phyloP scores from a whole-genome alignment of 2,888 invertebrate genomes.

The Drosophila ustulata region DNA sequence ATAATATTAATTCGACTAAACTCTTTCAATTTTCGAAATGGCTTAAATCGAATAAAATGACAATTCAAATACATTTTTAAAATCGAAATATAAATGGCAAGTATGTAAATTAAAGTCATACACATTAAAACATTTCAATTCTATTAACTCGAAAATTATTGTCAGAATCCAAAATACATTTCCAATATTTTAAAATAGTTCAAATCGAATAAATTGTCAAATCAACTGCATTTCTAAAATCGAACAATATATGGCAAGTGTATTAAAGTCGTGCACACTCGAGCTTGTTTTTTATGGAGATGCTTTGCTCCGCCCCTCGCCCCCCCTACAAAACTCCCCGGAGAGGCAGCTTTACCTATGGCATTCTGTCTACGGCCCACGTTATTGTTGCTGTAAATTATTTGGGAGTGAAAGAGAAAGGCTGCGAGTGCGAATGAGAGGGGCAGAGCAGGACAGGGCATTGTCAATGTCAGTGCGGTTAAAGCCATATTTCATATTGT shows the following conservation, averaged over 20 bases:
- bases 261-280: neutral
- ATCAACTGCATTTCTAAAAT: too few species aligned
- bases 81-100: too few species aligned
- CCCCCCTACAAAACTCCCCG: neutral
- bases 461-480: conserved; percentile 59
- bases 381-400: conserved; percentile 58
- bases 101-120: too few species aligned
- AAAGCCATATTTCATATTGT: conserved; percentile 60
- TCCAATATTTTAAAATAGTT: too few species aligned
- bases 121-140: too few species aligned
- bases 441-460: neutral
- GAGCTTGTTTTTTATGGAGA: conserved; percentile 47
- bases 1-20: too few species aligned
- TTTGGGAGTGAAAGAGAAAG: conserved; percentile 27
- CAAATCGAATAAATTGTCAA: too few species aligned
- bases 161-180: too few species aligned
- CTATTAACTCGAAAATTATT: too few species aligned
- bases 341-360: conserved; percentile 32
- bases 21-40: too few species aligned
- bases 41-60: too few species aligned
- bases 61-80: too few species aligned
- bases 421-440: conserved; percentile 20
- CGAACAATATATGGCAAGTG: neutral
- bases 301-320: neutral
- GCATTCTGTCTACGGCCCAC: conserved; percentile 41